Conservation (phyloP, 2,888 invertebrate genomes). For the Amphipoea lucens region DNA sequence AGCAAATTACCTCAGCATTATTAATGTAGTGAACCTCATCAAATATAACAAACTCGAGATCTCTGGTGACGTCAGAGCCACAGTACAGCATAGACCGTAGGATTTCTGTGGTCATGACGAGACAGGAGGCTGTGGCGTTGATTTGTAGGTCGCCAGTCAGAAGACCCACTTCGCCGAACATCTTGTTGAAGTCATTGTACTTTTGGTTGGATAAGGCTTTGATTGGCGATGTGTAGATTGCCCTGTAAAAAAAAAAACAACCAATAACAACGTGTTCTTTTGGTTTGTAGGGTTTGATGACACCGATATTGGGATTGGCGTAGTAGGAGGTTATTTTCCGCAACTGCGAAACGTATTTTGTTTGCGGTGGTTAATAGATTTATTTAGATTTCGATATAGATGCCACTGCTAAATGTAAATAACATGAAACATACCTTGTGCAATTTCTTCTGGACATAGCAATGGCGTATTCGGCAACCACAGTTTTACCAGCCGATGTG, state of each 20-base stretch:
- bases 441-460: constrained; percentile 97
- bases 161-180: constrained; percentile 97
- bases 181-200: constrained; percentile 98
- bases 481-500: constrained; percentile 99
- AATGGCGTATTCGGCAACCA: constrained; percentile 99
- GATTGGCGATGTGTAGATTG: constrained; percentile 99
- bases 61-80: constrained; percentile 97
- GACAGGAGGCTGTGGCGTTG: constrained; percentile 97
- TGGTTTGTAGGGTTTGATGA: background rate
- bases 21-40: constrained; percentile 99
- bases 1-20: constrained; percentile 93
- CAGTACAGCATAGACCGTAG: constrained; percentile 98
- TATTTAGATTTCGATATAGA: background rate
- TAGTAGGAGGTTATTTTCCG: too few relatives aligned
- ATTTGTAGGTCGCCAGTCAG: constrained; percentile 99
- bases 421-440: constrained; percentile 91
- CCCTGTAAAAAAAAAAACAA: constrained; percentile 83
- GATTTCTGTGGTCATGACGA: constrained; percentile 99
- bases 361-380: too few relatives aligned
- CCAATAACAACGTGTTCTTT: background rate
- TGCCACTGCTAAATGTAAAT: background rate
- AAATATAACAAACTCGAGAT: constrained; percentile 99
- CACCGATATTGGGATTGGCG: background rate
- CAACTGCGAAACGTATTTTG: too few relatives aligned
- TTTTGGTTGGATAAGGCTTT: constrained; percentile 99